Conservation (phyloP, 1,140 invertebrate genomes). For the Batillaria attramentaria region DNA sequence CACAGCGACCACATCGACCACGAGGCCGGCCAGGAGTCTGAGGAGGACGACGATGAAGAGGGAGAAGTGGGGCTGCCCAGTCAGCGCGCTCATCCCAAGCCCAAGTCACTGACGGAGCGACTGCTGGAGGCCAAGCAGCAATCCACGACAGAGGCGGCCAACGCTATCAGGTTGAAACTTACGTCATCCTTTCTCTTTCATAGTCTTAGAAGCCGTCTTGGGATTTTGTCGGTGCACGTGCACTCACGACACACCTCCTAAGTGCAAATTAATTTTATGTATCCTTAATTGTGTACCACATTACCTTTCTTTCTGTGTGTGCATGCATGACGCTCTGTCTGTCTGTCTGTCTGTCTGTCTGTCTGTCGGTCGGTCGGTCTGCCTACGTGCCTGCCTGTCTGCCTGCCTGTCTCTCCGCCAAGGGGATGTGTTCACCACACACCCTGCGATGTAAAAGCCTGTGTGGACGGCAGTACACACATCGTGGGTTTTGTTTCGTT, state of each 20-base stretch:
- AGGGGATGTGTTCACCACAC: too few species aligned
- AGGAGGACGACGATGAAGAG: neutral
- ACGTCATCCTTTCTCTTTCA: neutral
- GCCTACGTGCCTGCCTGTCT: neutral
- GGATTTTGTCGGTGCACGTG: too few species aligned
- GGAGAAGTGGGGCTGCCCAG: constrained; percentile 17
- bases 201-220: neutral
- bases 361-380: neutral
- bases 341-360: neutral
- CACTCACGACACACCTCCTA: too few species aligned
- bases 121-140: constrained; percentile 3
- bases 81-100: neutral
- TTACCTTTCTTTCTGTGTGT: too few species aligned
- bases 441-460: too few species aligned
- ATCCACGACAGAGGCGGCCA: neutral
- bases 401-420: too few species aligned
- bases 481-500: too few species aligned
- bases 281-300: too few species aligned
- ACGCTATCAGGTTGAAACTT: neutral
- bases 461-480: too few species aligned
- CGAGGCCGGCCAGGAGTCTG: neutral
- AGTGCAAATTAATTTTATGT: too few species aligned
- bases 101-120: constrained; percentile 20
- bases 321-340: neutral
- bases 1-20: neutral